phyloP scores from a whole-genome alignment of 2,113 vertebrate species.

The Paradoxurus hermaphroditus region DNA sequence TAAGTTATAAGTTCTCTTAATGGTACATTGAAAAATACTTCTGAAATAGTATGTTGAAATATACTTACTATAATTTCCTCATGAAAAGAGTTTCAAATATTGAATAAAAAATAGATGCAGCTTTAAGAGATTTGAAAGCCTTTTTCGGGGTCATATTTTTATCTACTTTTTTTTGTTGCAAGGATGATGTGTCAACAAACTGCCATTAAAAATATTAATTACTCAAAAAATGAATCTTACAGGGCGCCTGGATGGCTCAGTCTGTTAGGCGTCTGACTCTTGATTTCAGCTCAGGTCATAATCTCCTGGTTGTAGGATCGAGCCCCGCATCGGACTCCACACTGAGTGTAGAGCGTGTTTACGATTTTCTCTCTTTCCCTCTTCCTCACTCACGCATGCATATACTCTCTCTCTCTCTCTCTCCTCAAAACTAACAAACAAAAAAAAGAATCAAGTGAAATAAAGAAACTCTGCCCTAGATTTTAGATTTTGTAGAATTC shows the following conservation, averaged over 20 bases:
- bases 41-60: constrained; percentile 16
- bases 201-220: neutral
- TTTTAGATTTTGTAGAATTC: neutral
- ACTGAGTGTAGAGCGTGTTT: no score
- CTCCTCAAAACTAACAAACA: no score
- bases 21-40: constrained; percentile 45
- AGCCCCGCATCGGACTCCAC: no score
- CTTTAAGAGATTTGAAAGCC: neutral
- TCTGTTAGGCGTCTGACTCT: no score
- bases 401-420: no score
- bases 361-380: no score
- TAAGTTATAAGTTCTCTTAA: constrained; percentile 49
- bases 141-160: neutral
- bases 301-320: no score
- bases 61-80: neutral
- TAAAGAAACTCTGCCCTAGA: neutral
- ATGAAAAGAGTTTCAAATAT: constrained; percentile 11
- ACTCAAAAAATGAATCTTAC: constrained; percentile 5
- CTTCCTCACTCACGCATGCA: no score
- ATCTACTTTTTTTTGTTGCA: neutral
- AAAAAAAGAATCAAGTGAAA: neutral
- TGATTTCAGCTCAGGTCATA: no score
- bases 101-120: neutral
- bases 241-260: no score
- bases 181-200: neutral